Percentiles rank a stretch among this genome's conserved stretches.
Conservation (phyloP, 2,888 invertebrate species). For the Selenia dentaria region DNA sequence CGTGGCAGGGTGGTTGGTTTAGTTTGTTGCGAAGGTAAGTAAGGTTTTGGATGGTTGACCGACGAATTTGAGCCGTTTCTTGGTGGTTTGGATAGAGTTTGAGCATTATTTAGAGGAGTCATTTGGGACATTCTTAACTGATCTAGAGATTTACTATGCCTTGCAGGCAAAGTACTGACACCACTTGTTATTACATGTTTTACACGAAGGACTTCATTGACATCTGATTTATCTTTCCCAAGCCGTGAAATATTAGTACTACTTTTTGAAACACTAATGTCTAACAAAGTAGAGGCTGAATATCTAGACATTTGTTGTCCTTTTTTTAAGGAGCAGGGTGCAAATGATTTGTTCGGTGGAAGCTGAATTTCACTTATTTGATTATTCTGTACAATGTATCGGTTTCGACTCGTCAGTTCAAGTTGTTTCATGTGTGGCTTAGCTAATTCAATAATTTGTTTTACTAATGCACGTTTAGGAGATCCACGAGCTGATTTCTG, state of each 20-base stretch:
- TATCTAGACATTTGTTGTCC: conserved; percentile 82
- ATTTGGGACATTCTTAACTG: conserved; percentile 87
- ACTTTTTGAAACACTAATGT: conserved; percentile 66
- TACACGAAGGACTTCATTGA: conserved; percentile 61
- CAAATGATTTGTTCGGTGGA: conserved; percentile 69
- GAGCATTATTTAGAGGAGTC: conserved; percentile 58
- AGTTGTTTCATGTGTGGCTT: conserved; percentile 75
- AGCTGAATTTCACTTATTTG: conserved; percentile 81
- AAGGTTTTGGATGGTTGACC: conserved; percentile 77
- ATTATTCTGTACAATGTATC: conserved; percentile 81
- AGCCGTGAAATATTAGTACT: conserved; percentile 52
- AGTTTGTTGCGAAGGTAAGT: conserved; percentile 64
- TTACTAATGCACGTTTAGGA: conserved; percentile 73
- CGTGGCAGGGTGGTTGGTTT: conserved; percentile 80
- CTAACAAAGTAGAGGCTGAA: conserved; percentile 84
- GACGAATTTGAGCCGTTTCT: conserved; percentile 72
- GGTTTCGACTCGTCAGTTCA: conserved; percentile 76
- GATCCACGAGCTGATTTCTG: conserved; percentile 77
- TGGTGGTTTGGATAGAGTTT: conserved; percentile 61
- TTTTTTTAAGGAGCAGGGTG: conserved; percentile 73
- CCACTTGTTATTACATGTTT: conserved; percentile 75
- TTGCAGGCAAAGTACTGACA: conserved; percentile 85
- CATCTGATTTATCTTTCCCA: conserved; percentile 59
- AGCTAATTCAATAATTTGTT: conserved; percentile 71
- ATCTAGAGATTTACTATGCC: conserved; percentile 93